Base-by-base conservation (phyloP, 2,113 vertebrate species). In the Myotis brandtii region DNA sequence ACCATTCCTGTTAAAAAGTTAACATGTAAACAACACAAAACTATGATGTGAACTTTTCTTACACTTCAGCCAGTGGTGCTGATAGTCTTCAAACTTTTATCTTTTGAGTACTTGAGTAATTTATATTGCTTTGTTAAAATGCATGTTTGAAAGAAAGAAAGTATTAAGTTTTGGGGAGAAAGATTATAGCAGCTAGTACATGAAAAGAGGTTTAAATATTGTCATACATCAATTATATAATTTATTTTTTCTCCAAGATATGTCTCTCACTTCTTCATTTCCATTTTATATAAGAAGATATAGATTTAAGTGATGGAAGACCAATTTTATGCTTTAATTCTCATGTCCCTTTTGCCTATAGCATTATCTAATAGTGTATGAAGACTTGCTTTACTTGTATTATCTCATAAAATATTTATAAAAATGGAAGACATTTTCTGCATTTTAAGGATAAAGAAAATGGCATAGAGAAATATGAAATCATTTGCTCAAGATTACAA, bases 391-490 rank as follows among this genome's bases (percentile, higher is more conserved):
- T 80, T 87, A 84, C 27, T 18, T 87, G 1, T 76, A 20, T 75
- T 72, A 73, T 23, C 5, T 92, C n/a, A 82, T n/a, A 34, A 91
- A 80, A 43, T 76, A 23, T 90, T 72, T 75, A 83, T 54, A 54
- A 82, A 87, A 93, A 69, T 9, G 14, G 18, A 62, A 32, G 11
- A 43, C 13, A 64, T 88, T 93, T 91, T 88, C 9, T 82, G 8
- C 25, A 86, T 50, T 67, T 83, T 83, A 67, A 96, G 69, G 40
- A 43, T 83, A 23, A 86, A 91, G 59, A 83, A 89, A 96, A 93
- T 82, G 50, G 27, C 2, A 50, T 50, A 43, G 8, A 34, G 34
- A 67, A 11, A 40, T 69, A 66, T 70, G 3, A 86, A 93, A 50
- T 37, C 89, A 89, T 70, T 91, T 96, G 2, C 21, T 94, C 43